Evolutionary conservation across 2,888 invertebrate genomes (phyloP).

Genomic region (Campopleginae sp.): DNA sequence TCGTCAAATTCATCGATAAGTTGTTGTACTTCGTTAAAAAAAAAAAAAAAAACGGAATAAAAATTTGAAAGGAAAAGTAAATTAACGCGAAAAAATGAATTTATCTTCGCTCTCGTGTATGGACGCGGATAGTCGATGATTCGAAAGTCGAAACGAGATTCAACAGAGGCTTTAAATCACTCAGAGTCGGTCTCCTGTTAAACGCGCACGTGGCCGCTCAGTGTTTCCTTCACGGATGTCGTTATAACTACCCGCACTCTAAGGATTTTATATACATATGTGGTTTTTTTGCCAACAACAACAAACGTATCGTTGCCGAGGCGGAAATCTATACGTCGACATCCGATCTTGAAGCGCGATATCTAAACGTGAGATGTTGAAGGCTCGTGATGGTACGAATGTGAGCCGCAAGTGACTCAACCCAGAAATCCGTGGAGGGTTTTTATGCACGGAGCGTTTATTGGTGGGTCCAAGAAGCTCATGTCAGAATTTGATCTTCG

Average conservation of each 20-base stretch:
- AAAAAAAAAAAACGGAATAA: neutral
- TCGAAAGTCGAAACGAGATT: slow-evolving; percentile 32
- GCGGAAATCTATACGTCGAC: slow-evolving; percentile 51
- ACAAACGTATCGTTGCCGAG: slow-evolving; percentile 42
- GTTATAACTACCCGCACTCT: slow-evolving; percentile 28
- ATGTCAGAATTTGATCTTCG: neutral
- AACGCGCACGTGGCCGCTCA: slow-evolving; percentile 39
- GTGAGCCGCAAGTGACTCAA: slow-evolving; percentile 5
- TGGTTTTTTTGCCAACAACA: slow-evolving; percentile 29
- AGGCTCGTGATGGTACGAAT: neutral
- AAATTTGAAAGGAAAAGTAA: neutral
- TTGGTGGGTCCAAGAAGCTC: neutral
- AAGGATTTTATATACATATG: slow-evolving; percentile 10
- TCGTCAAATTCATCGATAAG: slow-evolving; percentile 6
- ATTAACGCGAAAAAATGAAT: slow-evolving; percentile 25
- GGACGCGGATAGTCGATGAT: neutral
- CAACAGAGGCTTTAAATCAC: slow-evolving; percentile 51
- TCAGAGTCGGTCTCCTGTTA: slow-evolving; percentile 27
- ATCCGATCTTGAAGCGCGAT: slow-evolving; percentile 50
- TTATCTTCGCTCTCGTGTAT: neutral
- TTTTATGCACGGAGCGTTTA: slow-evolving; percentile 12
- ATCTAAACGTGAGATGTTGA: slow-evolving; percentile 29
- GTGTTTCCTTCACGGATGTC: slow-evolving; percentile 29
- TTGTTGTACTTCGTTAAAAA: neutral
- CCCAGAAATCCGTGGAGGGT: slow-evolving; percentile 7